phyloP scores from a whole-genome alignment of 2,113 vertebrate species.

The Muntiacus reevesi region DNA sequence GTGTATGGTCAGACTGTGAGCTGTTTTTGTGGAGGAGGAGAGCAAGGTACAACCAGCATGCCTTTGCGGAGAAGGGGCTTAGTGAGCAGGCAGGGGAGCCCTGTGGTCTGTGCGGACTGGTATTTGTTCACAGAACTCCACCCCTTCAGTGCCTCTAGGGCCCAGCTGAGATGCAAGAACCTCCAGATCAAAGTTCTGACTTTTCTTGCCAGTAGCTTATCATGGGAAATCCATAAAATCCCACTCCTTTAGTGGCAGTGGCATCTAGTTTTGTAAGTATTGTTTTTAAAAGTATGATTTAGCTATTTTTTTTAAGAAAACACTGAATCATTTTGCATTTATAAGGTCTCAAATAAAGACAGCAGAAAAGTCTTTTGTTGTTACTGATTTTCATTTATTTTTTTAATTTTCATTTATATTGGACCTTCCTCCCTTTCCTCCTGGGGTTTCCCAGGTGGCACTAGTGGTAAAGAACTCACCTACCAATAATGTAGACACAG shows the following conservation, averaged over 20 bases:
- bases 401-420: conserved; percentile 55
- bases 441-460: background rate
- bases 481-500: background rate
- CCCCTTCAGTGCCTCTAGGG: too few relatives aligned
- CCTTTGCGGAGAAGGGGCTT: background rate
- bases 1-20: background rate
- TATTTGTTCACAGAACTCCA: background rate
- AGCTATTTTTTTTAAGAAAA: background rate
- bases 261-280: background rate
- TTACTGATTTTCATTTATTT: conserved; percentile 39
- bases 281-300: background rate
- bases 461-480: background rate
- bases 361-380: background rate
- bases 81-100: background rate
- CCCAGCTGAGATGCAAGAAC: background rate
- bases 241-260: background rate
- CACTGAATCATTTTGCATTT: background rate
- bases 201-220: background rate
- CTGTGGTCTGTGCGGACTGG: background rate
- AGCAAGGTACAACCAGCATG: background rate
- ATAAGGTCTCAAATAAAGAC: background rate
- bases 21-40: background rate
- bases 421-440: conserved; percentile 56
- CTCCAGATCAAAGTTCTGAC: background rate
- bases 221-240: background rate